These are phyloP conservation scores for Chironomus striatipennis DNA, from an alignment of 1,140 invertebrate species.

Conservation along the genomic window DNA sequence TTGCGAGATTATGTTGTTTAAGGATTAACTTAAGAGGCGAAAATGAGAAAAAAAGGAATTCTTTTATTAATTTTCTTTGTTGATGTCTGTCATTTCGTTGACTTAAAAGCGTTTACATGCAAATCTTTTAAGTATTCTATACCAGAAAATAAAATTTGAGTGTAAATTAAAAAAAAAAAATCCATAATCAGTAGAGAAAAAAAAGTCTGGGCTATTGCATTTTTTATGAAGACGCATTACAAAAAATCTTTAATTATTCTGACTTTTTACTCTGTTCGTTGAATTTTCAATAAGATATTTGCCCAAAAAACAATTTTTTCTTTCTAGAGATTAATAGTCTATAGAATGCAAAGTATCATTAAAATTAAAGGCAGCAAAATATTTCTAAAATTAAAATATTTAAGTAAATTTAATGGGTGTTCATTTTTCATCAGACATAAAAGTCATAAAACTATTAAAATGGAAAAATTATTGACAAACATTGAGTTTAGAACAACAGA, in stretches of 20 bases:
- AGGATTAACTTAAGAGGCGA: slow-evolving; percentile 2
- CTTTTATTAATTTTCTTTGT: slow-evolving; percentile 9
- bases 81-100: neutral
- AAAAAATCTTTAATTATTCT: neutral
- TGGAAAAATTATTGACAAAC: slow-evolving; percentile 1
- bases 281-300: no score
- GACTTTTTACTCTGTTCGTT: no score
- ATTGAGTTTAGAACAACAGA: no score
- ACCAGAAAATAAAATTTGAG: neutral
- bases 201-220: neutral
- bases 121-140: neutral
- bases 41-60: neutral
- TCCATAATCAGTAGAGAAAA: neutral
- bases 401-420: neutral
- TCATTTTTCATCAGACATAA: neutral
- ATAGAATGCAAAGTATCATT: neutral
- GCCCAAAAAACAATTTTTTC: no score
- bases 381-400: no score
- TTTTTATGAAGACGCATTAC: neutral
- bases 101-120: slow-evolving; percentile 13
- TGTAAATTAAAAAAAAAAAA: neutral
- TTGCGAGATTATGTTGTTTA: slow-evolving; percentile 14
- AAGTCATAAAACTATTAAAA: neutral
- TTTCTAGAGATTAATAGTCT: no score
- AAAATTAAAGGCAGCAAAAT: neutral